Conservation (phyloP, 2,797 vertebrate genomes). For the Leuciscus waleckii region DNA sequence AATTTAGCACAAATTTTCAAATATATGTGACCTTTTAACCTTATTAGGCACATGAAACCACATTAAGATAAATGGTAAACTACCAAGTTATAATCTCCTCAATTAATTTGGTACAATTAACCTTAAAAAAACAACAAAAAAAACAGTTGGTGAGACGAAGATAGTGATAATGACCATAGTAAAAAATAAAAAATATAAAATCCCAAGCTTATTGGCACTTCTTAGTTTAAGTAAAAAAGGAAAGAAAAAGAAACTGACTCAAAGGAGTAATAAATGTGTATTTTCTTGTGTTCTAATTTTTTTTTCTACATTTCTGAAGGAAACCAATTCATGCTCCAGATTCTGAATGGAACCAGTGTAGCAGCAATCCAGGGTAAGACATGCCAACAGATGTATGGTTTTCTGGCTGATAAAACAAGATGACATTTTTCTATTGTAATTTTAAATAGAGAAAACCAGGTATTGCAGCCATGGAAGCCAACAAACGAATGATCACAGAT, state of each 20-base stretch:
- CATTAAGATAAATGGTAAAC: not conserved
- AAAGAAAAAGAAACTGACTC: not conserved
- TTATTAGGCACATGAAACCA: not conserved
- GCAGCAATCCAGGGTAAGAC: constrained; percentile 70
- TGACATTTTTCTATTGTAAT: not conserved
- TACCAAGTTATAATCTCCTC: not conserved
- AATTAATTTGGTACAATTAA: not conserved
- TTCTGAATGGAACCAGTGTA: constrained; percentile 55
- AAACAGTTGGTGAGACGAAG: not conserved
- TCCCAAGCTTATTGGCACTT: not conserved
- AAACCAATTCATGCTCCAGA: constrained; percentile 62
- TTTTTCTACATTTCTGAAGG: constrained; percentile 61
- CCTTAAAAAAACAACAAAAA: not conserved
- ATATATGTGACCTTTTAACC: not conserved
- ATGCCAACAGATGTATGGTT: constrained; percentile 58
- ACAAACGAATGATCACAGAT: no score
- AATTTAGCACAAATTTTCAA: not conserved
- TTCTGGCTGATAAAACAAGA: constrained; percentile 66
- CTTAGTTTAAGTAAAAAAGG: not conserved
- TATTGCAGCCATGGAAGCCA: no score
- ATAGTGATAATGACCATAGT: not conserved
- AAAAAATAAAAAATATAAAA: not conserved
- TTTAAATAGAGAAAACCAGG: not conserved
- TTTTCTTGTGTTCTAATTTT: not conserved
- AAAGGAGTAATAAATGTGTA: not conserved